Evolutionary conservation across 2,113 vertebrate species (phyloP).

Genomic region (Ochotona princeps): DNA sequence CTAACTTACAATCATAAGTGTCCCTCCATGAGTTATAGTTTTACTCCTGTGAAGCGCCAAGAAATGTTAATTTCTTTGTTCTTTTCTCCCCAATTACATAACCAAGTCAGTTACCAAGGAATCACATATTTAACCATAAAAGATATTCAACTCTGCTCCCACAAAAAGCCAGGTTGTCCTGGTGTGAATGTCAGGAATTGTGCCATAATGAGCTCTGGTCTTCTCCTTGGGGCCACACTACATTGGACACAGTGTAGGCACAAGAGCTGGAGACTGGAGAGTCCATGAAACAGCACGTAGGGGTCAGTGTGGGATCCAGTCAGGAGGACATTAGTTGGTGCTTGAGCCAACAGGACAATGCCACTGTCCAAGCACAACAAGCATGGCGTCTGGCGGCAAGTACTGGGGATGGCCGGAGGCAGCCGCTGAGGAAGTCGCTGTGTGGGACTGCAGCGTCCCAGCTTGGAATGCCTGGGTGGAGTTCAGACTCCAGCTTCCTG

Average conservation of each 20-base stretch:
- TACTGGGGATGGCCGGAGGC: not conserved
- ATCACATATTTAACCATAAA: not conserved
- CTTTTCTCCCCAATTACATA: conserved; percentile 19
- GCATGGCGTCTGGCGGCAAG: not conserved
- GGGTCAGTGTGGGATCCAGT: not conserved
- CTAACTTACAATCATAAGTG: conserved; percentile 49
- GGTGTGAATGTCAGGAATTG: not conserved
- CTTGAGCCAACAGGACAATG: not conserved
- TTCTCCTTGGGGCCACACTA: not conserved
- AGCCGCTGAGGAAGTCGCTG: too few species aligned
- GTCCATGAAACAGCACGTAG: not conserved
- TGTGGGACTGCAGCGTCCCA: too few species aligned
- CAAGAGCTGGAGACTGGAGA: not conserved
- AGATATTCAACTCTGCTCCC: not conserved
- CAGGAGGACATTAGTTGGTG: not conserved
- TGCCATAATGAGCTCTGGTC: not conserved
- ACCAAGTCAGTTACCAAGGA: conserved; percentile 9
- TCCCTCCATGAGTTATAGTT: conserved; percentile 51
- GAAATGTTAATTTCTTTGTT: conserved; percentile 63
- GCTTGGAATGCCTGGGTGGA: too few species aligned
- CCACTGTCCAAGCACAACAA: not conserved
- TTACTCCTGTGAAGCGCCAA: conserved; percentile 36
- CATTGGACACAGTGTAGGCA: not conserved
- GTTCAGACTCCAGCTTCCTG: too few species aligned
- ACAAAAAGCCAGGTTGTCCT: not conserved